A percentile compares a stretch with the other conserved stretches of the same genome.
phyloP scores from a whole-genome alignment of 1,140 invertebrate genomes.

The Dryas iulia region DNA sequence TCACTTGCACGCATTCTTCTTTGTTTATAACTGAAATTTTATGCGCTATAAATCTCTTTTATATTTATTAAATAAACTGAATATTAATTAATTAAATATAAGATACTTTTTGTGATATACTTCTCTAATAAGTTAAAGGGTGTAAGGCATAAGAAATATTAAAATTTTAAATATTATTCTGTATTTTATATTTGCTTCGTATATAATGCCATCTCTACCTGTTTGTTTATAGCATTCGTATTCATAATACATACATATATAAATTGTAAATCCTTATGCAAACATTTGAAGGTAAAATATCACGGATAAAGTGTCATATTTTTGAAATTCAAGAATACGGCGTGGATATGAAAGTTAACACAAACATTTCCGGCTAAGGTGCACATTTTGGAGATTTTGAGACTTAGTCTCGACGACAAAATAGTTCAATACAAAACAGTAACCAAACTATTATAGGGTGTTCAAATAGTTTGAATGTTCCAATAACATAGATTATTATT shows the following conservation, averaged over 20 bases:
- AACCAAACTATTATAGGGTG: slow-evolving; percentile 5
- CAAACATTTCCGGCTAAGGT: slow-evolving; percentile 58
- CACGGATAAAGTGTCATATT: slow-evolving; percentile 9
- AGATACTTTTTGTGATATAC: background rate
- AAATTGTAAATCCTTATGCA: slow-evolving; percentile 1
- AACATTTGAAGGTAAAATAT: slow-evolving; percentile 4
- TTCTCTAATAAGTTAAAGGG: too few relatives aligned
- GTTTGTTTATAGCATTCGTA: background rate
- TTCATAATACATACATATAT: background rate
- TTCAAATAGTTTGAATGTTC: background rate
- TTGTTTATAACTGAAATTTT: slow-evolving; percentile 23
- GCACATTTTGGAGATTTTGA: slow-evolving; percentile 71
- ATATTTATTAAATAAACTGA: background rate
- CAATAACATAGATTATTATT: background rate
- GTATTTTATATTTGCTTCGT: background rate
- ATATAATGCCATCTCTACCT: background rate
- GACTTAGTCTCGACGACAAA: slow-evolving; percentile 49
- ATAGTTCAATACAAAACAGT: slow-evolving; percentile 47
- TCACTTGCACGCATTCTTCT: slow-evolving; percentile 38
- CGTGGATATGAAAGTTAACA: slow-evolving; percentile 54
- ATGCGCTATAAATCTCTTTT: slow-evolving; percentile 15
- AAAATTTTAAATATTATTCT: background rate
- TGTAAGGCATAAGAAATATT: too few relatives aligned
- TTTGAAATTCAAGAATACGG: slow-evolving; percentile 50
- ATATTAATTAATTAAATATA: background rate